Evolutionary conservation across 2,888 invertebrate genomes (phyloP), one percentile per base, ranked within the genome.

Genomic region (Glaucopsyche alexis): DNA sequence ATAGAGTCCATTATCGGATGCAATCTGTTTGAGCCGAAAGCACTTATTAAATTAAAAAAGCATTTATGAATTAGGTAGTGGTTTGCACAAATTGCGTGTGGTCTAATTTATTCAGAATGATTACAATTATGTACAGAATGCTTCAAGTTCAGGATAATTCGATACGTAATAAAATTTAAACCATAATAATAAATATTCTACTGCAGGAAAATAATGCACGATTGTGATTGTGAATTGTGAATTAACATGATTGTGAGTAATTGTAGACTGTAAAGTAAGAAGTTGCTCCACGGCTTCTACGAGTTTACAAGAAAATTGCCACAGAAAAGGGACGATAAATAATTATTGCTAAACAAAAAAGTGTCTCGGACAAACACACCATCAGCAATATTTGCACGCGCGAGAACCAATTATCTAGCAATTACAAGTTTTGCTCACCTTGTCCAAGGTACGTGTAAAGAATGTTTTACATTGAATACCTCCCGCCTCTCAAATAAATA

Each of bases 341-440:
- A 67, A 45, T 45, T 67, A 14, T 42, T 67, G 67, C 42, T 69
- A 7, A 14, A 49, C 13, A 69, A 69, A 69, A 69, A 69, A 69
- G 45, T 69, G 69, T 29, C 69, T 49, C 29, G 8, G 7, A 49
- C 47, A 47, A 49, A 69, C 49, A 69, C 66, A 69, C 47, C n/a
- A 69, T 69, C 47, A 49, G 16, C 13, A 29, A 49, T 19, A 29
- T 69, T 69, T 49, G 49, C 69, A 69, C 69, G 69, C 29, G 69
- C 47, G 29, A 19, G 19, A 16, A 14, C 14, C 47, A 49, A 49
- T 69, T 69, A 69, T 29, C 19, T 45, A 49, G 47, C 29, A 69
- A 69, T 69, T 69, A 69, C 49, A 45, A 67, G 45, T 19, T 67
- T 67, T 16, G 14, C 19, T 49, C 69, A 69, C 69, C 49, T 69